Percentiles rank a stretch among this genome's conserved stretches.
Conservation (phyloP, 2,113 vertebrate genomes). For the Chlamydotis undulata region DNA sequence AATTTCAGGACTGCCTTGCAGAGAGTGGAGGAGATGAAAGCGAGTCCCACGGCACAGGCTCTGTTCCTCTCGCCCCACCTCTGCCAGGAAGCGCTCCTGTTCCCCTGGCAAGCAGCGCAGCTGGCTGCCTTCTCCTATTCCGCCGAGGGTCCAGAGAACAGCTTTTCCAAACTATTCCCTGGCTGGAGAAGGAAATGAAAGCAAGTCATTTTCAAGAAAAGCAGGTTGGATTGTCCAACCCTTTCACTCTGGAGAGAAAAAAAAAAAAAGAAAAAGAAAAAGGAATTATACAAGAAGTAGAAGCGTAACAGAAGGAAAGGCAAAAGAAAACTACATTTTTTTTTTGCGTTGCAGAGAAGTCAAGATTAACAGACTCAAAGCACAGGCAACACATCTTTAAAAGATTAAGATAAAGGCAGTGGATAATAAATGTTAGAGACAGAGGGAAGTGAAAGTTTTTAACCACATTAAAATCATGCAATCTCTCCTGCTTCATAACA, state of each 20-base stretch:
- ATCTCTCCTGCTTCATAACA: slow-evolving; percentile 1
- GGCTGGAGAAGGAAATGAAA: slow-evolving; percentile 40
- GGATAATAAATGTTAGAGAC: slow-evolving; percentile 19
- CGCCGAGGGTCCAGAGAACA: neutral
- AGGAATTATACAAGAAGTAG: neutral
- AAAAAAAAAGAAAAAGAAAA: neutral
- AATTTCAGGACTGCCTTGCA: neutral
- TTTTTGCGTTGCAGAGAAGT: neutral
- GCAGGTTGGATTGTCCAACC: neutral
- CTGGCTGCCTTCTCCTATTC: slow-evolving; percentile 35
- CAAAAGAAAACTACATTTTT: neutral
- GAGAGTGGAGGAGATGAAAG: neutral
- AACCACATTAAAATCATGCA: neutral
- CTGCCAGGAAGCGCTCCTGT: slow-evolving; percentile 44
- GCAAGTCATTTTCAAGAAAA: slow-evolving; percentile 46
- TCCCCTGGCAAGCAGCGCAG: slow-evolving; percentile 3
- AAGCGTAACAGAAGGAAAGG: neutral
- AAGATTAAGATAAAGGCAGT: slow-evolving; percentile 35
- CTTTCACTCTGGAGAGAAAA: neutral
- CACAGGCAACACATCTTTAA: slow-evolving; percentile 34
- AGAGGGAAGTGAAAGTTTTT: slow-evolving; percentile 4
- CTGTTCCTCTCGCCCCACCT: neutral
- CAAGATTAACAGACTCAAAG: slow-evolving; percentile 9
- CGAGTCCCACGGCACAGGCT: neutral
- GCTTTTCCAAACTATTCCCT: slow-evolving; percentile 55